Evolutionary conservation across 2,888 invertebrate genomes (phyloP), one percentile per base, ranked within the genome.

Genomic region (Epistrophe grossulariae): DNA sequence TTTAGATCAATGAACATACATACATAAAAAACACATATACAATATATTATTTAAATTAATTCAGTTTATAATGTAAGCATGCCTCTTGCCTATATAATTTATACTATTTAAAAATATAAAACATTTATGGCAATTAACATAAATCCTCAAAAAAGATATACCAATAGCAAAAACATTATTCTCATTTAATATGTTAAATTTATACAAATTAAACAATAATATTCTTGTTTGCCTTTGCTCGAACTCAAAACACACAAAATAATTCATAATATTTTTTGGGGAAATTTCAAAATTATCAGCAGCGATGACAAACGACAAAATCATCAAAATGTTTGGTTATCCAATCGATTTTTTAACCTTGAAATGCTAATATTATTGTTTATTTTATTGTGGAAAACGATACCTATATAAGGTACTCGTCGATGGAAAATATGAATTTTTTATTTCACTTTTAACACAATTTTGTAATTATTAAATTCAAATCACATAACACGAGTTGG

Each of bases 351-450:
- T 9, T 0, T 24, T 38, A 52, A 68, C 68, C 68, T 68, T 68
- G 68, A 68, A 68, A n/a, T 19, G 15, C 3, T 19, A 19, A 35
- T n/a, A n/a, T 15, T 11, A 17, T 28, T 19, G 15, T 13, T 40
- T 11, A 11, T 52, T 19, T 60, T 15, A 48, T 8, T 17, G 48
- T 52, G 19, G 45, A 68, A 68, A 68, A 38, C 52, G 38, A 9
- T 7, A n/a, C n/a, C n/a, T n/a, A 31, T 4, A 7, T 31, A 31
- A 1, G 24, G 24, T 31, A 31, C 4, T 35, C 52, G 19, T 24
- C 28, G 28, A 24, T 48, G 17, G 48, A 52, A 68, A 68, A 68
- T 60, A 60, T 68, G 24, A 68, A 68, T 45, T 68, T n/a, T 35
- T 31, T 24, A 24, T 24, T 24, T 24, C 66, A 13, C 43, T 64